Evolutionary conservation across 1,140 invertebrate species (phyloP).

Genomic region (Ephestia elutella): DNA sequence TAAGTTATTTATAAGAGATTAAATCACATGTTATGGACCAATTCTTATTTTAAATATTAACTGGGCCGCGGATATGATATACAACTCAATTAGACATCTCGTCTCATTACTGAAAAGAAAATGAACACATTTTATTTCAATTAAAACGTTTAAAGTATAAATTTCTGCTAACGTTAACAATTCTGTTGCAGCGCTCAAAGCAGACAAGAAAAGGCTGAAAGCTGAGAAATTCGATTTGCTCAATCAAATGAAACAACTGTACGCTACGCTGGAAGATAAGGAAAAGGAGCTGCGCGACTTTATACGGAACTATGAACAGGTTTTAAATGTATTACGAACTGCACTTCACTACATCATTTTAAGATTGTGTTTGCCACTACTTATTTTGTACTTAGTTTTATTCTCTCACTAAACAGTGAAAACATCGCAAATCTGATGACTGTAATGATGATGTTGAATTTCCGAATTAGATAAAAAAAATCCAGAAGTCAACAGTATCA

Average conservation of each 20-base stretch:
- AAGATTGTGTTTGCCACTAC: conserved; percentile 18
- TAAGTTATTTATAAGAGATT: too few relatives aligned
- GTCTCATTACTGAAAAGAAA: too few relatives aligned
- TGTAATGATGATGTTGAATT: too few relatives aligned
- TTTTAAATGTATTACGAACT: conserved; percentile 42
- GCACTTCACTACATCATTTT: background rate
- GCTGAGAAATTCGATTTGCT: conserved; percentile 95
- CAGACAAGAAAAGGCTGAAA: conserved; percentile 92
- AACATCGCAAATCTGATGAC: too few relatives aligned
- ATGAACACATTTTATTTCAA: background rate
- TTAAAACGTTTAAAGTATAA: background rate
- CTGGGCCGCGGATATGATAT: too few relatives aligned
- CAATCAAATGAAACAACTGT: conserved; percentile 96
- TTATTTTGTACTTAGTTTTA: too few relatives aligned
- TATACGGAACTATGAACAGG: conserved; percentile 95
- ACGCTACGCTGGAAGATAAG: conserved; percentile 94
- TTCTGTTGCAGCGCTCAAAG: conserved; percentile 81
- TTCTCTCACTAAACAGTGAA: too few relatives aligned
- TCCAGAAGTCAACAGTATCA: too few relatives aligned
- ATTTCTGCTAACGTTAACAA: conserved; percentile 6
- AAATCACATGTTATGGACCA: too few relatives aligned
- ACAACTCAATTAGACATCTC: too few relatives aligned
- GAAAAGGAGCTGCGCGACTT: conserved; percentile 94
- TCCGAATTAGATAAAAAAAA: too few relatives aligned
- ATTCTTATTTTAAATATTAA: too few relatives aligned